Conservation (phyloP, 2,797 vertebrate species). For the Sebastes variabilis region DNA sequence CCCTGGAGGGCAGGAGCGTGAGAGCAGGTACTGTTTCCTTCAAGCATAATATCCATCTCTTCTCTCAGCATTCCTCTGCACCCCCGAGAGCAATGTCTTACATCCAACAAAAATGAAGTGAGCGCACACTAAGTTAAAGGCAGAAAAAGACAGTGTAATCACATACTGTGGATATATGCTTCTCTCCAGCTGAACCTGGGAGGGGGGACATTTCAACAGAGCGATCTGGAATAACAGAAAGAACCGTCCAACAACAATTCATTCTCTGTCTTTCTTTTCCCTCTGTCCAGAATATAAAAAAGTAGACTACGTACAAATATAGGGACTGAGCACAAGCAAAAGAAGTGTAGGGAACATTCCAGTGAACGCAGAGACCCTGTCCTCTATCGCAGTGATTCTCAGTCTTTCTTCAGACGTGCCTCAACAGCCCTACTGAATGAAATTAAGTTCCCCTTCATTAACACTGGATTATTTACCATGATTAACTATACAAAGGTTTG, state of each 20-base stretch:
- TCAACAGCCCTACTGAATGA: background rate
- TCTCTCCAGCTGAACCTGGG: slow-evolving; percentile 54
- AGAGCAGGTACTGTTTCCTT: slow-evolving; percentile 68
- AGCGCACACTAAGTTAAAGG: slow-evolving; percentile 28
- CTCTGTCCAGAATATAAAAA: slow-evolving; percentile 4
- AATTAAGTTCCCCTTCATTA: background rate
- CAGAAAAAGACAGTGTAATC: slow-evolving; percentile 50
- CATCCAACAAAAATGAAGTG: slow-evolving; percentile 65
- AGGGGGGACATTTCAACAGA: slow-evolving; percentile 53
- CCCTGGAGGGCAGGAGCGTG: slow-evolving; percentile 47
- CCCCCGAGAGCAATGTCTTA: slow-evolving; percentile 38
- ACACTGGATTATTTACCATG: background rate
- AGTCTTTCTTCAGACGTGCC: background rate
- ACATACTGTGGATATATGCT: slow-evolving; percentile 59
- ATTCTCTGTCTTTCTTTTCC: slow-evolving; percentile 26
- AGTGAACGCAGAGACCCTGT: background rate
- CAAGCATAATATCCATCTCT: slow-evolving; percentile 54
- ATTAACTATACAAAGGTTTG: background rate
- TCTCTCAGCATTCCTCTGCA: slow-evolving; percentile 48
- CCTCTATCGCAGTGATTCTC: background rate
- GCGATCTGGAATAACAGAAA: slow-evolving; percentile 56
- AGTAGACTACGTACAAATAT: background rate
- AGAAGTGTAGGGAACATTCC: background rate
- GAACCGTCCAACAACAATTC: slow-evolving; percentile 55
- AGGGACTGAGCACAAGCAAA: background rate